Evolutionary conservation across 2,797 vertebrate genomes (phyloP), one percentile per base, ranked within the genome.

Genomic region (Microctenopoma stevenorrisi): DNA sequence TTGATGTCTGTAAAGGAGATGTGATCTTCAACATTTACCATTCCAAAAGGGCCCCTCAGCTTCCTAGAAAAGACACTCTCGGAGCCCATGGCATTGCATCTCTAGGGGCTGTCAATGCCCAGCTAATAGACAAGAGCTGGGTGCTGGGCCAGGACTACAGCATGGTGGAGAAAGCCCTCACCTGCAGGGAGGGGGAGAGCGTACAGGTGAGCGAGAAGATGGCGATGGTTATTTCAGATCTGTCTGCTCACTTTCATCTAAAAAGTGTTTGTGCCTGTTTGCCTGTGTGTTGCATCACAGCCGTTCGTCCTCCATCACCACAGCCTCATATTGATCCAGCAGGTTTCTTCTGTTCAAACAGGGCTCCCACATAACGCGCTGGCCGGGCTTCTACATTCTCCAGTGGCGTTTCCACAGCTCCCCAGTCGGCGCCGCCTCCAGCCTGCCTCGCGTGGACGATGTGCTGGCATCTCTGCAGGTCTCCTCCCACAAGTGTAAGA

Each of bases 341-440:
- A 4, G 22, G 25, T 70, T 49, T 47, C 22, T 46, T 54, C 72
- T 42, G 7, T 58, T 74, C 30, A 56, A 66, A 52, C 86, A 99
- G 98, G 97, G 98, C 38, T 98, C 97, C 0, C 96, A 99, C 3
- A 91, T 98, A 79, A 97, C 97, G 0, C 92, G 96, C 82, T 99
- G 98, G 97, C 97, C 96, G 0, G 98, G 98, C 64, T 97, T 95
- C 91, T 99, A 98, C 88, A 96, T 99, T 89, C 95, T 99, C 71
- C 97, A 99, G 89, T 98, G 97, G 97, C 95, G 94, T 35, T 96
- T 97, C 87, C 95, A 96, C 74, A 95, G 78, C 90, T 93, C 94
- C 82, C 93, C 96, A 0, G 94, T 96, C 14, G 95, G 95, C 54
- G 90, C 95, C 0, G 82, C 95, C 85, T 96, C 95, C 92, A 97